Evolutionary conservation across 2,888 invertebrate genomes (phyloP).

Genomic region (Cryptocephalus moraei): DNA sequence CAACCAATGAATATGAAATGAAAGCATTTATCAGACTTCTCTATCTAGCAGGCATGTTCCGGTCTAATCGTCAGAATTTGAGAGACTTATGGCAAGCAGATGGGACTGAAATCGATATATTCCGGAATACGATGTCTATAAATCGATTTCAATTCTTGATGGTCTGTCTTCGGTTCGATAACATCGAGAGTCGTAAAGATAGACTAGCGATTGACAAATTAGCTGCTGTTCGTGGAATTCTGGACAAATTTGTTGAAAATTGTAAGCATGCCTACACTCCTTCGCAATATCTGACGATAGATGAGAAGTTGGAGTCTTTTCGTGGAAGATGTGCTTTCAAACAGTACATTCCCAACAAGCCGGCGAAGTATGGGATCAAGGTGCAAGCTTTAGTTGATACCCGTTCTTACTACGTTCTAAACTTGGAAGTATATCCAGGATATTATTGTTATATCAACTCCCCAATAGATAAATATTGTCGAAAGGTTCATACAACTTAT

Average conservation of each 20-base stretch:
- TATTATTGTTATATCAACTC: not conserved
- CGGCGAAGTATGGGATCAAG: slow-evolving; percentile 22
- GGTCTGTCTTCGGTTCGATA: not conserved
- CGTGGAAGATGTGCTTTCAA: not conserved
- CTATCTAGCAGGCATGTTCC: not conserved
- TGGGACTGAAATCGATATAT: not conserved
- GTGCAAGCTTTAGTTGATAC: not conserved
- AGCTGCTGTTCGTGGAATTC: not conserved
- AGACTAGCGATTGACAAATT: not conserved
- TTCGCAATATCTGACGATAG: not conserved
- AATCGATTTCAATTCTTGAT: too few relatives aligned
- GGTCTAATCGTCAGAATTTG: not conserved
- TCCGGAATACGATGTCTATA: not conserved
- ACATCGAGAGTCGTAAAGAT: not conserved
- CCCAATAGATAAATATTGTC: not conserved
- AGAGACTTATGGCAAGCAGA: slow-evolving; percentile 2
- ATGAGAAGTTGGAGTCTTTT: not conserved
- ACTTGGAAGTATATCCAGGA: slow-evolving; percentile 3
- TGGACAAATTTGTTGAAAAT: not conserved
- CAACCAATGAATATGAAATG: not conserved
- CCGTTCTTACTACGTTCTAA: slow-evolving; percentile 13
- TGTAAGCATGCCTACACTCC: slow-evolving; percentile 1
- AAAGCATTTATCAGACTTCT: slow-evolving; percentile 1
- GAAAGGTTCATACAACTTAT: not conserved
- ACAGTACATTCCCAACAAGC: slow-evolving; percentile 11